These are phyloP conservation scores for Eurystomus gularis DNA, from an alignment of 2,113 vertebrate species.

Conservation along the genomic window DNA sequence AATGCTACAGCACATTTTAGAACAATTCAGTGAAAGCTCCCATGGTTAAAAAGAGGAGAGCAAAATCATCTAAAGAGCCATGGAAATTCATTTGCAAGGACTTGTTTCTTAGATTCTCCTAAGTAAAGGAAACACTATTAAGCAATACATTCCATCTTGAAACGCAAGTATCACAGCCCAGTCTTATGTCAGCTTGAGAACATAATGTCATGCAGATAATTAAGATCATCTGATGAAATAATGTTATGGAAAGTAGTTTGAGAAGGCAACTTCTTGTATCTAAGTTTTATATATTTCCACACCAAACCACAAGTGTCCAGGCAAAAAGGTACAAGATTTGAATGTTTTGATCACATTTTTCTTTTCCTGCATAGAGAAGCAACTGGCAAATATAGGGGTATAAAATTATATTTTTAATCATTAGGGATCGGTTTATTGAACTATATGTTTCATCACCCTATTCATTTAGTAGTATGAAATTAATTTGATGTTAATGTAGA, in stretches of 20 bases:
- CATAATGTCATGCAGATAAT: constrained; percentile 70
- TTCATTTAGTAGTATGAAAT: constrained; percentile 64
- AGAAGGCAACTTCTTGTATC: constrained; percentile 39
- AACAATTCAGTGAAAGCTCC: neutral
- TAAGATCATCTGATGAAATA: constrained; percentile 70
- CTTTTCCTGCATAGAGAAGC: constrained; percentile 13
- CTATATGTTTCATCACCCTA: constrained; percentile 39
- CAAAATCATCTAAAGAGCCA: constrained; percentile 15
- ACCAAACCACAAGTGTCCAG: constrained; percentile 43
- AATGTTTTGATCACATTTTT: constrained; percentile 53
- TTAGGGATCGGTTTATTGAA: neutral
- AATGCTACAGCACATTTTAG: neutral
- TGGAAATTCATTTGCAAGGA: constrained; percentile 7
- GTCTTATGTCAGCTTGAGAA: constrained; percentile 63
- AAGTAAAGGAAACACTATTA: constrained; percentile 49
- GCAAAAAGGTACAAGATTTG: constrained; percentile 45
- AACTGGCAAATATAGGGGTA: neutral
- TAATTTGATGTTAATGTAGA: constrained; percentile 57
- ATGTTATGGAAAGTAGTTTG: constrained; percentile 57
- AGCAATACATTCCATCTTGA: constrained; percentile 43
- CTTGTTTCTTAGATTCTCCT: constrained; percentile 40
- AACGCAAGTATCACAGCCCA: constrained; percentile 56
- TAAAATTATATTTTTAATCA: neutral
- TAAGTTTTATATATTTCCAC: constrained; percentile 56
- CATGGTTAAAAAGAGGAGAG: constrained; percentile 22